A percentile compares a stretch with the other conserved stretches of the same genome.
Evolutionary conservation across 2,113 vertebrate genomes (phyloP).

Genomic region (Motacilla alba): DNA sequence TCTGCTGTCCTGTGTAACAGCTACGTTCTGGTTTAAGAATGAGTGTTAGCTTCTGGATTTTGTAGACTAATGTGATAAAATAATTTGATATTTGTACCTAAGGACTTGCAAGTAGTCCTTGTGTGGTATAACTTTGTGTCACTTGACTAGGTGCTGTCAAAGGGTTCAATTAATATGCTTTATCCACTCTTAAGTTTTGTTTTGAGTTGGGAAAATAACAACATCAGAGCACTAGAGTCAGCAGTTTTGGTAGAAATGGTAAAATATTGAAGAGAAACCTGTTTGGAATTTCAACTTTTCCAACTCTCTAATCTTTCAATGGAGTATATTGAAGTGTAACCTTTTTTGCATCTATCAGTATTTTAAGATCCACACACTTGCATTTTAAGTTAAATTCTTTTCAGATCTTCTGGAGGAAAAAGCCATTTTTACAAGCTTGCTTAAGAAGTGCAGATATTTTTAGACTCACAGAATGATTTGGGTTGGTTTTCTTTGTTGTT

Average conservation of each 20-base stretch:
- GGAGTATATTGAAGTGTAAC: neutral
- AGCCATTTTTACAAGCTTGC: neutral
- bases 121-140: neutral
- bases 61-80: neutral
- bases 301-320: neutral
- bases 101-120: neutral
- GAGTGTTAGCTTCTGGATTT: neutral
- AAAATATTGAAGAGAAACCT: neutral
- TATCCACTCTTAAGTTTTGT: neutral
- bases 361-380: neutral
- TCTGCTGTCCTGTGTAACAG: neutral
- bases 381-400: neutral
- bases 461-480: neutral
- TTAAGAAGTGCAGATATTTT: neutral
- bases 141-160: neutral
- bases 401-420: neutral
- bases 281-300: neutral
- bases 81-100: neutral
- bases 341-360: neutral
- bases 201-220: neutral
- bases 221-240: neutral
- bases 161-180: neutral
- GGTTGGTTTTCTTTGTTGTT: neutral
- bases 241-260: neutral
- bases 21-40: neutral